Evolutionary conservation across 2,113 vertebrate genomes (phyloP).

Genomic region (Acrocephalus arundinaceus): DNA sequence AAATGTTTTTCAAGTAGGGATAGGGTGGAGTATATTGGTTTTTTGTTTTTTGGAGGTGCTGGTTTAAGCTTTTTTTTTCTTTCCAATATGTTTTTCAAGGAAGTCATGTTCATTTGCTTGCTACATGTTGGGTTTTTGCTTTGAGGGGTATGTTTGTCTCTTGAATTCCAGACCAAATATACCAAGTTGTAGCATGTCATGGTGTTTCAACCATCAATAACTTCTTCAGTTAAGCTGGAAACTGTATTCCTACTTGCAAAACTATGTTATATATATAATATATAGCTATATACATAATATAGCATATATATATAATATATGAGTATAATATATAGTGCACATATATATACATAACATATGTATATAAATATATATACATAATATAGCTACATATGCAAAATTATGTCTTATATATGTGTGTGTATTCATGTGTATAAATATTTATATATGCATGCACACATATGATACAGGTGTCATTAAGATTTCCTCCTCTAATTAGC

Average conservation of each 20-base stretch:
- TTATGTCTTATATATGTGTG: not conserved
- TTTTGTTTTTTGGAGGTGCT: not conserved
- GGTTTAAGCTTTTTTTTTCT: not conserved
- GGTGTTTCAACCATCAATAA: not conserved
- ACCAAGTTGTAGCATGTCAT: not conserved
- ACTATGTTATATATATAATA: not conserved
- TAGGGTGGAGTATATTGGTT: not conserved
- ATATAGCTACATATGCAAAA: not conserved
- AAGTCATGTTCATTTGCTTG: not conserved
- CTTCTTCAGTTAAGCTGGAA: not conserved
- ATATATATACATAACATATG: too few relatives aligned
- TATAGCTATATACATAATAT: too few relatives aligned
- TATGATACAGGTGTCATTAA: not conserved
- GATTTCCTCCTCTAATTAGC: not conserved
- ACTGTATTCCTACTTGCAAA: not conserved
- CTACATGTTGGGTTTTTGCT: not conserved
- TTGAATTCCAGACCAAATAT: not conserved
- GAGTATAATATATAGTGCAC: too few relatives aligned
- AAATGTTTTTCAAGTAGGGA: not conserved
- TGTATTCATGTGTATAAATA: not conserved
- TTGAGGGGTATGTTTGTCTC: not conserved
- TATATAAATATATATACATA: not conserved
- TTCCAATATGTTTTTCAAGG: not conserved
- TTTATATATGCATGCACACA: not conserved
- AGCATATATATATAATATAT: too few relatives aligned